These are phyloP conservation scores for Serinus canaria DNA, from an alignment of 2,113 vertebrate species.

Conservation along the genomic window DNA sequence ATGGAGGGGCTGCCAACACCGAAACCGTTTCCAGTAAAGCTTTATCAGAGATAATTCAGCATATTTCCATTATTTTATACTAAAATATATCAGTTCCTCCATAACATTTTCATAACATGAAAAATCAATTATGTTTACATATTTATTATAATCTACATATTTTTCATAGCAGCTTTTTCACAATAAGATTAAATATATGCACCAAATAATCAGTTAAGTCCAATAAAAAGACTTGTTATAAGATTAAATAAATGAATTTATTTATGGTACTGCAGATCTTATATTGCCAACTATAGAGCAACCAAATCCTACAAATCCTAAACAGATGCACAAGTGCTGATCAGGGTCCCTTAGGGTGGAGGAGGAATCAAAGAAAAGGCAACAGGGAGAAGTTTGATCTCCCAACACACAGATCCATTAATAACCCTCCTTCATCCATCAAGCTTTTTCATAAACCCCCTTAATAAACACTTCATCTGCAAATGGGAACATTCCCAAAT, in stretches of 20 bases:
- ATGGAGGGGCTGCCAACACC: constrained; percentile 33
- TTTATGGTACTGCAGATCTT: constrained; percentile 69
- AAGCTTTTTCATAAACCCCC: constrained; percentile 10
- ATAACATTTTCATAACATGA: background rate
- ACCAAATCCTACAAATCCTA: constrained; percentile 63
- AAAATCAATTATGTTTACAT: constrained; percentile 18
- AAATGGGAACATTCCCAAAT: constrained; percentile 25
- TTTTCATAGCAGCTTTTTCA: constrained; percentile 49
- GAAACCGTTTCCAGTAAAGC: constrained; percentile 33
- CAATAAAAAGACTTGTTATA: constrained; percentile 64
- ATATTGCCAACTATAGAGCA: constrained; percentile 65
- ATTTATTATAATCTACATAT: constrained; percentile 39
- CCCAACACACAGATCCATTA: constrained; percentile 29
- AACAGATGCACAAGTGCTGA: constrained; percentile 58
- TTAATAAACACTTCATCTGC: constrained; percentile 27
- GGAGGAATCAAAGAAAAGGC: constrained; percentile 57
- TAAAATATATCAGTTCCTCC: constrained; percentile 42
- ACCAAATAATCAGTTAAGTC: constrained; percentile 61
- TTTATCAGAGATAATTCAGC: constrained; percentile 59
- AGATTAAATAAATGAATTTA: constrained; percentile 80
- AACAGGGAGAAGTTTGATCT: constrained; percentile 29
- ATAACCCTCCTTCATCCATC: constrained; percentile 45
- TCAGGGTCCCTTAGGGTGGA: constrained; percentile 45
- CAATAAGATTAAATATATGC: constrained; percentile 54
- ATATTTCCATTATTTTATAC: constrained; percentile 41